Base-by-base conservation (phyloP, 2,888 invertebrate genomes). In the Dilophus febrilis region DNA sequence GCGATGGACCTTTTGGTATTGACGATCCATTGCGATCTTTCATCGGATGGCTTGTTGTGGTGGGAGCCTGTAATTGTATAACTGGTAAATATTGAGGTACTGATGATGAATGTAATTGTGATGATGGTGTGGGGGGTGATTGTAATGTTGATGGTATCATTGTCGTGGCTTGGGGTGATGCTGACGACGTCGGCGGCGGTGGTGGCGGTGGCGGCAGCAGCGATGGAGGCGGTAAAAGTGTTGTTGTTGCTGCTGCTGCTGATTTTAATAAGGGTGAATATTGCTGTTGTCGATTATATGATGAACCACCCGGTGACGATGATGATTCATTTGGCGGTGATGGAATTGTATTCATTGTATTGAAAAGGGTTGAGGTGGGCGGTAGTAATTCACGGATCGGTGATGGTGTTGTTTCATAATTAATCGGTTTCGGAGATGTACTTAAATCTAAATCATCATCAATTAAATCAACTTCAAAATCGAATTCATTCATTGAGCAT, bases 401-500 rank as follows among this genome's bases (percentile, higher is more conserved):
- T 2, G 61, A 60, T 26, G 61, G 60, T 1, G 62, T 57, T 13
- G 54, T 53, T 28, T 51, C 49, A 12, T 55, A 52, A 11, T 53
- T 51, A 37, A 56, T 58, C 1, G 59, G 58, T 11, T 61, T 54
- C 32, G 58, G 38, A 31, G 56, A 56, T 7, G 14, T 29, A 18
- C 35, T 38, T n/a, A 59, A 57, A 42, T 61, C 61, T 16, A 53
- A 59, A 35, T 61, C 61, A 22, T 38, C 31, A 40, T 61, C 61
- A 37, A 61, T 58, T 13, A 62, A 50, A 49, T 63, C 64, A 41
- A 61, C 62, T 35, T 58, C 58, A 19, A 62, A 60, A 14, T 40
- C 40, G 40, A 59, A 58, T 19, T 67, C 67, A 42, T 67, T 68
- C 10, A 66, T 58, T 2, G 67, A 67, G 46, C 69, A 69, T 47